Evolutionary conservation across 2,113 vertebrate species (phyloP).

Genomic region (Tenrec ecaudatus): DNA sequence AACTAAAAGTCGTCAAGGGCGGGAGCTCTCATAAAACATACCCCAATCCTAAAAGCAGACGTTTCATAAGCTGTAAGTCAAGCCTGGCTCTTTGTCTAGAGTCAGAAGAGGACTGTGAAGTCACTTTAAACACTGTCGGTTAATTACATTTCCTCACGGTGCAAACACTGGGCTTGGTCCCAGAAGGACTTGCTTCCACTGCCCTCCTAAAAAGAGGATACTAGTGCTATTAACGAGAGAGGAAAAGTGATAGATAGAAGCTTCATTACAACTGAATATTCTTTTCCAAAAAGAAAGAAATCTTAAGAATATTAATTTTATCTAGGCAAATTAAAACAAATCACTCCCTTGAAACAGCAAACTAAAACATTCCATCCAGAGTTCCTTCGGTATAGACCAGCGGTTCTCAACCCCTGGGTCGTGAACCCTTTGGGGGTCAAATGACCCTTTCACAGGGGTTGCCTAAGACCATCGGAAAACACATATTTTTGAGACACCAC

Average conservation of each 20-base stretch:
- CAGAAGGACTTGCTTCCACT: slow-evolving; percentile 72
- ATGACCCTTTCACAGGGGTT: too few relatives aligned
- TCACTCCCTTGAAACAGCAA: slow-evolving; percentile 40
- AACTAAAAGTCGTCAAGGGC: slow-evolving; percentile 49
- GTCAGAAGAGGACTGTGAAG: slow-evolving; percentile 69
- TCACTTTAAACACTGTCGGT: slow-evolving; percentile 70
- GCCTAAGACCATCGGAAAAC: too few relatives aligned
- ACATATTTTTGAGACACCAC: too few relatives aligned
- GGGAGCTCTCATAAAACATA: slow-evolving; percentile 52
- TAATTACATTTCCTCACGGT: slow-evolving; percentile 73
- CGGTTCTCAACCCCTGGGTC: neutral
- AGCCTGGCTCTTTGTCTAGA: slow-evolving; percentile 28
- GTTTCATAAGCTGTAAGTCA: slow-evolving; percentile 68
- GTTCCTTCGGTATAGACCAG: neutral
- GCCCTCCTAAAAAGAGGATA: slow-evolving; percentile 64
- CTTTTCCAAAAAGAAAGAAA: neutral
- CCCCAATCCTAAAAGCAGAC: slow-evolving; percentile 34
- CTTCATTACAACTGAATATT: neutral
- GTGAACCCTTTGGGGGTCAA: too few relatives aligned
- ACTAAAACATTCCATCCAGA: slow-evolving; percentile 45
- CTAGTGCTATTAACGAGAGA: slow-evolving; percentile 51
- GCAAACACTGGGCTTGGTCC: slow-evolving; percentile 64
- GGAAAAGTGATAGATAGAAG: slow-evolving; percentile 44
- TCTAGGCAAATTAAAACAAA: slow-evolving; percentile 71
- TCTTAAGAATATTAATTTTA: slow-evolving; percentile 56